Percentiles rank a stretch among this genome's conserved stretches.
phyloP scores from a whole-genome alignment of 2,113 vertebrate species.

The Cyanoliseus patagonus region DNA sequence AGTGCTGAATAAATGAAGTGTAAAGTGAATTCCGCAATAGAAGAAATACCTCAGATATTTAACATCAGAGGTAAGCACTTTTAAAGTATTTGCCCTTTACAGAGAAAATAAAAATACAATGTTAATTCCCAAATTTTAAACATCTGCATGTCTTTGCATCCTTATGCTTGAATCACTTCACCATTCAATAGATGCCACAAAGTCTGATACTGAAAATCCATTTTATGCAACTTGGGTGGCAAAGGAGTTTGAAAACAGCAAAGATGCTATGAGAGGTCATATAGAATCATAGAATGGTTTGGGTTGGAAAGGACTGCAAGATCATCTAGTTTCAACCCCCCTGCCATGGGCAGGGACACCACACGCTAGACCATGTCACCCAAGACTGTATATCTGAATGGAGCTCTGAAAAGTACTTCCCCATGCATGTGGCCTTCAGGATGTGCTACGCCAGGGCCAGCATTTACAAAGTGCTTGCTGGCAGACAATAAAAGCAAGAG shows the following conservation, averaged over 20 bases:
- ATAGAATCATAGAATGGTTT: not conserved
- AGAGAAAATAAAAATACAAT: not conserved
- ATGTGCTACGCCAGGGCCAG: not conserved
- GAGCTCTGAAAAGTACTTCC: rapidly evolving
- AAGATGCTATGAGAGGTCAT: not conserved
- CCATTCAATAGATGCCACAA: rapidly evolving
- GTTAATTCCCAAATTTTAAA: not conserved
- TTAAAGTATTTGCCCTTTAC: not conserved
- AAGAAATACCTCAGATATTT: not conserved
- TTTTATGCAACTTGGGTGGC: not conserved
- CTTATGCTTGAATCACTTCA: not conserved
- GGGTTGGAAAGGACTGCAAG: not conserved
- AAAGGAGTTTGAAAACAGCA: not conserved
- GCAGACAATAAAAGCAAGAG: not conserved
- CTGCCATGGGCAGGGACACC: not conserved
- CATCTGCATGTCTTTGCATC: not conserved
- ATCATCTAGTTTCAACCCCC: not conserved
- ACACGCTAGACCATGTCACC: not conserved
- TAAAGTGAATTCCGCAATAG: not conserved
- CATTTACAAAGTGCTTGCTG: too few species aligned
- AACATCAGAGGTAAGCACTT: not conserved
- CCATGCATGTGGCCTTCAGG: rapidly evolving
- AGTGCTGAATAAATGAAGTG: not conserved
- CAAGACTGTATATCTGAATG: not conserved
- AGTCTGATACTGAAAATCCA: not conserved